These are phyloP conservation scores for Entomyzon cyanotis DNA, from an alignment of 2,113 vertebrate genomes.

Conservation along the genomic window DNA sequence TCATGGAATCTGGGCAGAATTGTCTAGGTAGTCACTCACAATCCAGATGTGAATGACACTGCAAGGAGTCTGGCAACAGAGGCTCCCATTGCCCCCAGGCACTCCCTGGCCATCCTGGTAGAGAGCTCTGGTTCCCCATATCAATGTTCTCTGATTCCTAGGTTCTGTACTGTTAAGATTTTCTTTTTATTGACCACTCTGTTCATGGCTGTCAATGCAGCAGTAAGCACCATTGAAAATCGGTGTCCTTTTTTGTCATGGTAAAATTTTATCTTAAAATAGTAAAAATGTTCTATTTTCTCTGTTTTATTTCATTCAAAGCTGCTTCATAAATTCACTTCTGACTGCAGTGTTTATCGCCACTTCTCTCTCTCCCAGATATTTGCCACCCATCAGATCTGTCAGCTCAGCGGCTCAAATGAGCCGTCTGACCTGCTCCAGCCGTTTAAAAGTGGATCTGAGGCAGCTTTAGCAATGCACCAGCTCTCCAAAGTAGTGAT, in stretches of 20 bases:
- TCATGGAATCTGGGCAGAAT: neutral
- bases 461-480: neutral
- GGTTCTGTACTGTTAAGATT: neutral
- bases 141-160: neutral
- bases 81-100: neutral
- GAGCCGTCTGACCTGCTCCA: neutral
- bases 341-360: neutral
- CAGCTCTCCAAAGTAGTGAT: neutral
- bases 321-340: neutral
- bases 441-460: neutral
- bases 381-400: neutral
- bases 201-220: neutral
- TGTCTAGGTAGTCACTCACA: neutral
- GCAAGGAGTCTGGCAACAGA: neutral
- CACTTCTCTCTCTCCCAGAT: neutral
- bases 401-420: neutral
- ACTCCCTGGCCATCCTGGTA: neutral
- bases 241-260: neutral
- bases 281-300: neutral
- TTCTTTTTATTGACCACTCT: neutral
- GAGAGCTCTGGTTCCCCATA: neutral
- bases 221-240: neutral
- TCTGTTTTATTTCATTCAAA: neutral
- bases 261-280: neutral
- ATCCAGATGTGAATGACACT: neutral